phyloP scores from a whole-genome alignment of 2,888 invertebrate species.

The Dicycla oo region DNA sequence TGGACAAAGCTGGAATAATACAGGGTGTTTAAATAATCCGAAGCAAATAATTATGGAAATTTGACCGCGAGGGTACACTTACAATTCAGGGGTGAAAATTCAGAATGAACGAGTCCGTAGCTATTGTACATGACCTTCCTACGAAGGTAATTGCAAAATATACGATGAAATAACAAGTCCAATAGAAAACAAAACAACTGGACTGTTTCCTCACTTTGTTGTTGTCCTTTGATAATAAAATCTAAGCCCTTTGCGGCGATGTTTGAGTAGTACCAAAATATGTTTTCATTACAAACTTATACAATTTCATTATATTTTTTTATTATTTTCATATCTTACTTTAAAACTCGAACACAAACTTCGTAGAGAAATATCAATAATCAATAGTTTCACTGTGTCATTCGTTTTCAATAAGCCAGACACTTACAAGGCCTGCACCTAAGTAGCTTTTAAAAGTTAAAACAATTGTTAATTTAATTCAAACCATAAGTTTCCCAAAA shows the following conservation, averaged over 20 bases:
- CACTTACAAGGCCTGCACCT: neutral
- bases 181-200: conserved; percentile 7
- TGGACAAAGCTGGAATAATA: conserved; percentile 46
- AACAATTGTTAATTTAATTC: neutral
- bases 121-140: conserved; percentile 8
- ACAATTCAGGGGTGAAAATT: conserved; percentile 15
- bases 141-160: neutral
- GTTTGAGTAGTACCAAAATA: neutral
- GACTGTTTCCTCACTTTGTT: conserved; percentile 2
- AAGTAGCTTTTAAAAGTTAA: neutral
- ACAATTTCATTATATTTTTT: neutral
- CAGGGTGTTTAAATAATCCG: conserved; percentile 32
- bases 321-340: neutral
- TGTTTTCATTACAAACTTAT: neutral
- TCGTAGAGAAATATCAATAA: neutral
- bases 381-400: neutral
- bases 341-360: neutral
- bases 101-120: conserved; percentile 11
- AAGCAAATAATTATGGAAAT: conserved; percentile 54
- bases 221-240: neutral
- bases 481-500: neutral
- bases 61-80: conserved; percentile 19
- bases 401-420: conserved; percentile 3
- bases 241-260: neutral
- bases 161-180: neutral